Evolutionary conservation across 2,113 vertebrate genomes (phyloP), one percentile per base, ranked within the genome.

Genomic region (Arvicanthis niloticus): DNA sequence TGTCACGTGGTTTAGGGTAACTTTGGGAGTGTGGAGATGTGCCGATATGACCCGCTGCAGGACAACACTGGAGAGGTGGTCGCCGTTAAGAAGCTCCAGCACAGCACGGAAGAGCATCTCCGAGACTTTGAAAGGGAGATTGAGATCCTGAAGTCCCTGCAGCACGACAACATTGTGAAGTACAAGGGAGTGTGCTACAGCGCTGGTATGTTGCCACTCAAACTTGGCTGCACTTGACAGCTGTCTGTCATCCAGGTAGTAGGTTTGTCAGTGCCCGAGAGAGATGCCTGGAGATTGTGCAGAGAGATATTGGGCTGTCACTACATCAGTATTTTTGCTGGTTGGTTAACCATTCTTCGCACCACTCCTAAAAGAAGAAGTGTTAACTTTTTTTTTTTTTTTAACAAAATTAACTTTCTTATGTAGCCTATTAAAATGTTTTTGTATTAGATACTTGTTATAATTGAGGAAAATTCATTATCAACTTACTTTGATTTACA

Each of bases 111-210:
- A 2, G 99, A 99, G 96, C 99, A 99, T 96, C 97, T 99, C 91
- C 97, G 99, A 16, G 99, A 99, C 98, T 99, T 99, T 51, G 99
- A 99, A 98, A 98, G 99, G 92, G 99, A 99, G 97, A 99, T 99
- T 12, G 99, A 99, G 98, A 99, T 99, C 98, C 99, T 99, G 89
- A 99, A 99, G 94, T 99, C 99, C 16, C 98, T 99, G 75, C 99
- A 99, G 86, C 99, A 99, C 37, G 99, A 99, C 81, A 99, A 99
- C 98, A 99, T 99, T 26, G 99, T 99, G 87, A 99, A 99, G 96
- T 99, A 99, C 98, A 99, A 99, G 98, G 99, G 99, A 91, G 99
- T 99, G 21, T 99, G 99, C 98, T 99, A 99, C 98, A 99, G 99
- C 42, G 99, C 99, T 96, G 99, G 99, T 99, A 98, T 37, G 98